Percentiles rank a stretch among this genome's conserved stretches.
Conservation (phyloP, 2,888 invertebrate genomes). For the Hedya salicella region DNA sequence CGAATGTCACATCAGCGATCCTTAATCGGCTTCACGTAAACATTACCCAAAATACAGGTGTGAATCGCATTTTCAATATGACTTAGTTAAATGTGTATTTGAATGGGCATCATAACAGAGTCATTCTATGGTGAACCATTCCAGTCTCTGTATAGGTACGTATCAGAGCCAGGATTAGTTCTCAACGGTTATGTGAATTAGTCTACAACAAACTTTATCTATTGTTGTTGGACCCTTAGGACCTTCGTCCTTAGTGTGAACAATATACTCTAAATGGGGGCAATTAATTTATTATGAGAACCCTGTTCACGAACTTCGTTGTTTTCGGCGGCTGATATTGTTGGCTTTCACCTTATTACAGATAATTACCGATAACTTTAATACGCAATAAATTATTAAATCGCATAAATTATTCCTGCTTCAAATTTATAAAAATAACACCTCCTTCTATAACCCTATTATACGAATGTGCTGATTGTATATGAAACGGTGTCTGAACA, state of each 20-base stretch:
- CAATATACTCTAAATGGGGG: conserved; percentile 33
- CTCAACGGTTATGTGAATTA: conserved; percentile 30
- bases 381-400: background rate
- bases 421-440: too few species aligned
- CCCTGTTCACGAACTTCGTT: conserved; percentile 23
- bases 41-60: background rate
- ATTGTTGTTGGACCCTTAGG: conserved; percentile 29
- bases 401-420: background rate
- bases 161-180: background rate
- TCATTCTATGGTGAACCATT: background rate
- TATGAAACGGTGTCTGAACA: too few species aligned
- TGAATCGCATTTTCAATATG: background rate
- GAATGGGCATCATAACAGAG: background rate
- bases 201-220: conserved; percentile 35
- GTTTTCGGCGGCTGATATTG: conserved; percentile 10
- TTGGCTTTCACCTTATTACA: conserved; percentile 10
- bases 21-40: background rate
- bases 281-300: conserved; percentile 36
- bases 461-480: too few species aligned
- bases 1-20: too few species aligned
- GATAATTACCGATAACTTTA: background rate
- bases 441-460: too few species aligned
- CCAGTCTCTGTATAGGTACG: background rate
- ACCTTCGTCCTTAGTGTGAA: conserved; percentile 14
- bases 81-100: background rate